These are phyloP conservation scores for Lemur catta DNA, from an alignment of 2,797 vertebrate species.

Conservation along the genomic window DNA sequence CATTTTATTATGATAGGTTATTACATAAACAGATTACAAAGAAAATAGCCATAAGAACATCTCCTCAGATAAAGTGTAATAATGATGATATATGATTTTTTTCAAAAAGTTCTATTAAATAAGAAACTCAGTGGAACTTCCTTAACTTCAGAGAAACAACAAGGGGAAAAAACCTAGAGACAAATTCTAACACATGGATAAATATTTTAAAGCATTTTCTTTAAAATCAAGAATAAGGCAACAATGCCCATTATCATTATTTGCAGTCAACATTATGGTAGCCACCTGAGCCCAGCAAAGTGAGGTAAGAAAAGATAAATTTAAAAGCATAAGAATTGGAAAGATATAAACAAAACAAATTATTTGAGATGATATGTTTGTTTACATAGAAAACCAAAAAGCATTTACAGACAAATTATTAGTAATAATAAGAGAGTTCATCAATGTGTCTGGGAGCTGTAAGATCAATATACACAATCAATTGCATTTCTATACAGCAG, in stretches of 20 bases:
- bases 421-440: constrained; percentile 43
- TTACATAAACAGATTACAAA: background rate
- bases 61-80: background rate
- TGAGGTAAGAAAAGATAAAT: background rate
- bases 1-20: background rate
- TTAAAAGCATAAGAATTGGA: background rate
- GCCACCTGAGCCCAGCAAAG: background rate
- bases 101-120: background rate
- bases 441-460: background rate
- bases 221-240: constrained; percentile 28
- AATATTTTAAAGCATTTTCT: constrained; percentile 20
- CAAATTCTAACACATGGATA: background rate
- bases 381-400: constrained; percentile 46
- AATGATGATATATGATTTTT: background rate
- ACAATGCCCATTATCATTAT: background rate
- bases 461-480: constrained; percentile 61
- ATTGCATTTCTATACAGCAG: constrained; percentile 35
- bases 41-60: background rate
- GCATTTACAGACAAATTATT: constrained; percentile 59
- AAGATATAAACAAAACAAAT: constrained; percentile 31
- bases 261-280: background rate
- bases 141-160: background rate
- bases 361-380: constrained; percentile 44
- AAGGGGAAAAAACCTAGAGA: background rate
- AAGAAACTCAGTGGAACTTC: background rate